Conservation (phyloP, 2,888 invertebrate genomes). For the Phyllotreta cruciferae region DNA sequence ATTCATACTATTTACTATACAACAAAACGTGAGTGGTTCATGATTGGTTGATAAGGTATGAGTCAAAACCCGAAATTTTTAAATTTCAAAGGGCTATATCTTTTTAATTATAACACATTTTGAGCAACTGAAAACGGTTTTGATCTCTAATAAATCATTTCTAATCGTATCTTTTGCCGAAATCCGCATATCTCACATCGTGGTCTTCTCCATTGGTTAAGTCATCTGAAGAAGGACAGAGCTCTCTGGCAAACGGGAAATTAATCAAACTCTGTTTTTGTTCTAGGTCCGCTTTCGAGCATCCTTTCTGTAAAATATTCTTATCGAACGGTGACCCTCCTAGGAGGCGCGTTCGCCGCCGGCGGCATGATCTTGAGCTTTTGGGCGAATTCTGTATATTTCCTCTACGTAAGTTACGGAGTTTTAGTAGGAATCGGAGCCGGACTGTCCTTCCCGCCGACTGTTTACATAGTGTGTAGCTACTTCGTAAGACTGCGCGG, state of each 20-base stretch:
- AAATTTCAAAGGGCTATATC: too few species aligned
- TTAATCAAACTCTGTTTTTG: constrained; percentile 24
- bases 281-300: constrained; percentile 83
- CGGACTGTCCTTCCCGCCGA: constrained; percentile 86
- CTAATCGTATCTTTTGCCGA: too few species aligned
- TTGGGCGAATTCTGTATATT: constrained; percentile 80
- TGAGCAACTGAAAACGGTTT: too few species aligned
- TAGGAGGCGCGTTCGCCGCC: constrained; percentile 83
- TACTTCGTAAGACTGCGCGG: constrained; percentile 82
- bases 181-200: too few species aligned
- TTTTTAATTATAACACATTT: too few species aligned
- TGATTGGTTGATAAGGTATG: too few species aligned
- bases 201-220: too few species aligned
- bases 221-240: neutral
- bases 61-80: too few species aligned
- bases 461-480: constrained; percentile 88
- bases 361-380: constrained; percentile 85
- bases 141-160: too few species aligned
- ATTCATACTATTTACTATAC: too few species aligned
- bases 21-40: too few species aligned
- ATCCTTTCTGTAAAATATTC: constrained; percentile 85
- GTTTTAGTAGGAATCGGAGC: constrained; percentile 84
- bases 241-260: neutral
- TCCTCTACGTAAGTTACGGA: constrained; percentile 83
- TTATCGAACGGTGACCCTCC: constrained; percentile 80